Conservation (phyloP, 2,797 vertebrate genomes). For the Vultur gryphus region DNA sequence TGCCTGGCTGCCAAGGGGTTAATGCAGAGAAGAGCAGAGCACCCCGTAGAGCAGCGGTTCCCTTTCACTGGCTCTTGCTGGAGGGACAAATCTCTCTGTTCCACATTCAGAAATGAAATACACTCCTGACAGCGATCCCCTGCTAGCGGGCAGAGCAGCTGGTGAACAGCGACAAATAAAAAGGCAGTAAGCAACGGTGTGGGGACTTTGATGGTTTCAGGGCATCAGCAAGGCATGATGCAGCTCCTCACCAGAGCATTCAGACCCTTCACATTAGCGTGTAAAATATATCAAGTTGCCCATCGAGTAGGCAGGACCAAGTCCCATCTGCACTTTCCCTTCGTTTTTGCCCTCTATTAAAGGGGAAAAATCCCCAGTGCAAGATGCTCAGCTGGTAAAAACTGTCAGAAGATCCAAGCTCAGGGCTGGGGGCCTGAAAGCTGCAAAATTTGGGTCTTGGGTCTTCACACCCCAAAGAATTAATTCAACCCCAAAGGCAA, state of each 20-base stretch:
- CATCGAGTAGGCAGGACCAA: not conserved
- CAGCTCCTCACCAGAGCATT: not conserved
- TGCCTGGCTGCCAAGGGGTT: not conserved
- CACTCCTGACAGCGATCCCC: not conserved
- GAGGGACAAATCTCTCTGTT: not conserved
- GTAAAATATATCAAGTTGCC: not conserved
- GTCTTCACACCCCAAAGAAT: not conserved
- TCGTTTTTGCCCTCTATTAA: rapidly evolving
- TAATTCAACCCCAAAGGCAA: not conserved
- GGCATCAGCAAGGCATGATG: not conserved
- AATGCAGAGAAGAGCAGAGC: not conserved
- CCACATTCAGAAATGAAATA: not conserved
- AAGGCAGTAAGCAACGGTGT: rapidly evolving
- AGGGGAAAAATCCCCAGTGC: not conserved
- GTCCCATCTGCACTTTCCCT: not conserved
- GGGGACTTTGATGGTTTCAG: not conserved
- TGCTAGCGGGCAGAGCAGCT: not conserved
- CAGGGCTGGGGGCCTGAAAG: not conserved
- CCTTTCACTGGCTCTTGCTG: not conserved
- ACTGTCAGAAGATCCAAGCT: not conserved
- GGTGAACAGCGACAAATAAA: not conserved
- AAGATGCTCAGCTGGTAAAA: not conserved
- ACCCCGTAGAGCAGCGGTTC: not conserved
- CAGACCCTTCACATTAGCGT: not conserved
- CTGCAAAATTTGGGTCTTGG: not conserved